These are phyloP conservation scores for Xyliphius kryptos DNA, from an alignment of 2,113 vertebrate species.

Conservation along the genomic window DNA sequence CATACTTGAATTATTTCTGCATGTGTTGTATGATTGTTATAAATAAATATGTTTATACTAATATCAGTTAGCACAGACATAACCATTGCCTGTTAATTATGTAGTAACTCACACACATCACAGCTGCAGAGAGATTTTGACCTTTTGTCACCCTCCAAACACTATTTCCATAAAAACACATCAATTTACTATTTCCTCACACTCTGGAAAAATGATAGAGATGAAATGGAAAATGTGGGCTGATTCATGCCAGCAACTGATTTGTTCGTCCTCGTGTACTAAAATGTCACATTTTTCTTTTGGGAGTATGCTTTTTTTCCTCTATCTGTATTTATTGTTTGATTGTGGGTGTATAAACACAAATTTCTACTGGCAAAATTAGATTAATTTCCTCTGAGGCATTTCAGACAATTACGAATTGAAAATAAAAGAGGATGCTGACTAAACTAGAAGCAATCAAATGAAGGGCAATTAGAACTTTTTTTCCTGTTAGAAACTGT, in stretches of 20 bases:
- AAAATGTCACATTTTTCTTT: slow-evolving; percentile 13
- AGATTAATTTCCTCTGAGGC: slow-evolving; percentile 39
- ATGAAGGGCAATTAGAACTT: slow-evolving; percentile 45
- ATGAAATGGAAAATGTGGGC: slow-evolving; percentile 14
- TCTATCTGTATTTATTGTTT: slow-evolving; percentile 19
- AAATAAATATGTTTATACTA: too few species aligned
- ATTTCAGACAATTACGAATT: slow-evolving; percentile 41
- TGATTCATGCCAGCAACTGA: slow-evolving; percentile 23
- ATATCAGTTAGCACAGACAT: too few species aligned
- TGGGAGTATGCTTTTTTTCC: slow-evolving; percentile 19
- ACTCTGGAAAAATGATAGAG: slow-evolving; percentile 23
- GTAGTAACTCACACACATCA: slow-evolving; percentile 5
- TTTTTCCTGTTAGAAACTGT: slow-evolving; percentile 14
- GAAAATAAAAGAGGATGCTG: slow-evolving; percentile 45
- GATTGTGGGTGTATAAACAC: background rate
- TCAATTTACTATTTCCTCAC: slow-evolving; percentile 37
- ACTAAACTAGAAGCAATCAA: slow-evolving; percentile 44
- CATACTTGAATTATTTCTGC: too few species aligned
- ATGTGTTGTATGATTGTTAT: too few species aligned
- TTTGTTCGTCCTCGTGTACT: slow-evolving; percentile 1
- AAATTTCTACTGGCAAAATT: slow-evolving; percentile 27
- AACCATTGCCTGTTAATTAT: too few species aligned
- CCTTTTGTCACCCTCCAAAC: slow-evolving; percentile 22
- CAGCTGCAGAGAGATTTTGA: slow-evolving; percentile 27
- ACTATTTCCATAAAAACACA: slow-evolving; percentile 23